These are phyloP conservation scores for Agriopis aurantiaria DNA, from an alignment of 2,888 invertebrate genomes.

Conservation along the genomic window DNA sequence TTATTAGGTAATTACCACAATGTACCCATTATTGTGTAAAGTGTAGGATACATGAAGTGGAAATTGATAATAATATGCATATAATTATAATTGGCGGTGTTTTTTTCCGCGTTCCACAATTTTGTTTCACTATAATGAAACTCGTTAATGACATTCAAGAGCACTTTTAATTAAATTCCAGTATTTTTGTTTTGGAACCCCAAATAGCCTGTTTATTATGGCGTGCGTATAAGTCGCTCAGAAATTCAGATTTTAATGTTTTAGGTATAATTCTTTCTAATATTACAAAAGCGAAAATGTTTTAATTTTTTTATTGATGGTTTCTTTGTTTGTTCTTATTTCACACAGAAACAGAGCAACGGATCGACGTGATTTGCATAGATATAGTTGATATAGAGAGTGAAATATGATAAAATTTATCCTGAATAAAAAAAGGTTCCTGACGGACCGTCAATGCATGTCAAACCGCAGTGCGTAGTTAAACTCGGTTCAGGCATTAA, in stretches of 20 bases:
- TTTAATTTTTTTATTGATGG: neutral
- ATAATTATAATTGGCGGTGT: neutral
- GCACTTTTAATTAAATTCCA: constrained; percentile 3
- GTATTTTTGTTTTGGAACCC: neutral
- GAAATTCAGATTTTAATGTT: too few relatives aligned
- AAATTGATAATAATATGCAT: neutral
- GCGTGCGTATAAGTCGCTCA: neutral
- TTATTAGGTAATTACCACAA: neutral
- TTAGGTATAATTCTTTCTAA: neutral
- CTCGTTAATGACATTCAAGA: neutral
- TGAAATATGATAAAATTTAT: too few relatives aligned
- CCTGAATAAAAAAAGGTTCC: too few relatives aligned
- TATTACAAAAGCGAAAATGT: neutral
- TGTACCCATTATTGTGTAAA: neutral
- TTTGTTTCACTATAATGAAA: neutral
- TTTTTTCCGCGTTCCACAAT: neutral
- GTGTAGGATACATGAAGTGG: neutral
- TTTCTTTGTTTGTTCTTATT: too few relatives aligned
- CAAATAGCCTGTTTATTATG: neutral
- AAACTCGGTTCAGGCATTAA: too few relatives aligned
- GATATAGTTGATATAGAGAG: too few relatives aligned
- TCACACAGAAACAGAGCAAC: too few relatives aligned
- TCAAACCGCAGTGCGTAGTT: too few relatives aligned
- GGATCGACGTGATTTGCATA: too few relatives aligned
- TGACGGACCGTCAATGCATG: too few relatives aligned